Base-by-base conservation (phyloP, 2,797 vertebrate species). In the Hemibagrus guttatus region DNA sequence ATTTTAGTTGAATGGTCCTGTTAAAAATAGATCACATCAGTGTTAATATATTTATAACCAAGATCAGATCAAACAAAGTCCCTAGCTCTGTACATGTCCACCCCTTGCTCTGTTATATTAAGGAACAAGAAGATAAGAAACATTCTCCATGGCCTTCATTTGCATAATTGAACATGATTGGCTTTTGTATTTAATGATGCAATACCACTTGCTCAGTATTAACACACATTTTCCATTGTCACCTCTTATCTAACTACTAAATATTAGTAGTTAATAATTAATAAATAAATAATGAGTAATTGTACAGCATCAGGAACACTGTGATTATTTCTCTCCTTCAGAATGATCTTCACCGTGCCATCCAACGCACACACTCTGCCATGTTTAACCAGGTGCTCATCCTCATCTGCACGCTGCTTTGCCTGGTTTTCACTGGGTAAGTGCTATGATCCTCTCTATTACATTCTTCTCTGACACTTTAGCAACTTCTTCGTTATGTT, bases 311-410 rank as follows among this genome's bases (percentile, higher is more conserved):
- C n/a, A 78, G 26, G n/a, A 84, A 58, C 35, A 39, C 17, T 59
- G 68, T 85, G 16, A 74, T 28, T 52, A 12, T 52, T 64, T 59
- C 49, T 85, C 89, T 42, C 23, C 49, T 81, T 13, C 91, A 97
- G 96, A 97, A 97, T 87, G 96, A 97, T 90, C 95, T 97, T 87
- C 96, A 97, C 63, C 95, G 96, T 59, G 96, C 96, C 90, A 97
- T 97, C 81, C 96, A 97, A 93, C 94, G 96, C 89, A 96, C 95
- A 1, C 96, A 97, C 92, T 97, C 96, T 0, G 96, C 96, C 91
- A 97, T 97, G 96, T 97, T 96, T 92, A 97, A 97, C 93, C 96
- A 97, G 90, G 96, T 97, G 83, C 95, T 96, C 90, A 96, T 97
- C 91, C 95, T 97, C 91, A 96, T 97, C 92, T 97, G 96, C 90